A percentile compares a stretch with the other conserved stretches of the same genome.
Conservation (phyloP, 2,113 vertebrate genomes). For the Circaetus cinerascens region DNA sequence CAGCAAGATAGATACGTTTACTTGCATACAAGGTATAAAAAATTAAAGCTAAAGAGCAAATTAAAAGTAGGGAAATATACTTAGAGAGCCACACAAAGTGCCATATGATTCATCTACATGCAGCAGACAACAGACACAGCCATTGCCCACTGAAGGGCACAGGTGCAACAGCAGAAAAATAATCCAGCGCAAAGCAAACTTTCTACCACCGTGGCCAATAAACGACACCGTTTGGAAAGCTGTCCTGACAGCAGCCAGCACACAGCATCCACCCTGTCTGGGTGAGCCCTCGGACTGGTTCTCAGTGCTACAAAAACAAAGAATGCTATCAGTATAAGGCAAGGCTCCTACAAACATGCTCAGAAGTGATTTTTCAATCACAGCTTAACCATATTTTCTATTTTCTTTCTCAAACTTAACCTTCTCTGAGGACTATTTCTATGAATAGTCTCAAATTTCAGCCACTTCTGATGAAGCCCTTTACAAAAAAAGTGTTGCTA, state of each 20-base stretch:
- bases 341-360: neutral
- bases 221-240: neutral
- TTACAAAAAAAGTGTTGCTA: conserved; percentile 30
- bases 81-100: neutral
- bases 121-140: neutral
- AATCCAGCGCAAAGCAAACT: neutral
- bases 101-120: neutral
- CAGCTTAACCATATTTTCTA: neutral
- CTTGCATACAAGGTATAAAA: neutral
- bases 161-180: neutral
- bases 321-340: fast-evolving
- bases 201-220: neutral
- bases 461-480: conserved; percentile 34
- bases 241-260: neutral
- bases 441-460: conserved; percentile 42
- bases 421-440: neutral
- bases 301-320: neutral
- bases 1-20: neutral
- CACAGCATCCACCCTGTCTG: neutral
- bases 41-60: neutral
- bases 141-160: neutral
- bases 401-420: neutral
- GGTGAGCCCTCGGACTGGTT: neutral
- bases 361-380: neutral
- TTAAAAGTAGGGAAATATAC: neutral